phyloP scores from a whole-genome alignment of 2,113 vertebrate species.

The Rhineura floridana region DNA sequence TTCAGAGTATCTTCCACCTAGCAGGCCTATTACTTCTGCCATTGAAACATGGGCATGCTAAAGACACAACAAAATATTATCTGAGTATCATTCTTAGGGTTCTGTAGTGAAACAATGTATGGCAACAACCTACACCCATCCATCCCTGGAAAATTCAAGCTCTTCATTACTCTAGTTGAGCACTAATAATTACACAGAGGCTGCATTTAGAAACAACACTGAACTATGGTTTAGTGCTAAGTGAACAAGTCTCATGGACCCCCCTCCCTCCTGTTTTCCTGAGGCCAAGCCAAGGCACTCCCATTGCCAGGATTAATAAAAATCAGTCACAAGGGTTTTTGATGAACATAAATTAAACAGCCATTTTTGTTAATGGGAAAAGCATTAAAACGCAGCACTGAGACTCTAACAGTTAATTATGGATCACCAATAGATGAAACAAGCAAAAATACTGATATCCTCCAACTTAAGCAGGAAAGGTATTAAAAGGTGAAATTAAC shows the following conservation, averaged over 20 bases:
- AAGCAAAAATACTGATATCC: neutral
- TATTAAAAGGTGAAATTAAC: neutral
- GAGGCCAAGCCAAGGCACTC: neutral
- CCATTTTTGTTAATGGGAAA: neutral
- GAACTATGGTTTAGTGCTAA: neutral
- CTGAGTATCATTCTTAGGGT: neutral
- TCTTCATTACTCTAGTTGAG: neutral
- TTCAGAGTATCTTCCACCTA: constrained; percentile 89
- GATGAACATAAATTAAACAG: neutral
- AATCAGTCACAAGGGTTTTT: neutral
- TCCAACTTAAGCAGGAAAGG: neutral
- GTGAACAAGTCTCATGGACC: neutral
- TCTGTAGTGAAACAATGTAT: rapidly evolving
- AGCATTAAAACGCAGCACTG: neutral
- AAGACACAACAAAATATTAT: constrained; percentile 35
- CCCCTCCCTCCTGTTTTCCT: too few species aligned
- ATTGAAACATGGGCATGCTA: constrained; percentile 96
- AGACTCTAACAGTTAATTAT: neutral
- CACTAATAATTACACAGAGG: neutral
- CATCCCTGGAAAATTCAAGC: neutral
- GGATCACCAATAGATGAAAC: neutral
- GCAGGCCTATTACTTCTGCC: constrained; percentile 94
- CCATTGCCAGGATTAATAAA: neutral
- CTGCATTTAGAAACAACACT: neutral
- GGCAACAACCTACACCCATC: neutral